Conservation (phyloP, 2,888 invertebrate genomes). For the Patella pellucida region DNA sequence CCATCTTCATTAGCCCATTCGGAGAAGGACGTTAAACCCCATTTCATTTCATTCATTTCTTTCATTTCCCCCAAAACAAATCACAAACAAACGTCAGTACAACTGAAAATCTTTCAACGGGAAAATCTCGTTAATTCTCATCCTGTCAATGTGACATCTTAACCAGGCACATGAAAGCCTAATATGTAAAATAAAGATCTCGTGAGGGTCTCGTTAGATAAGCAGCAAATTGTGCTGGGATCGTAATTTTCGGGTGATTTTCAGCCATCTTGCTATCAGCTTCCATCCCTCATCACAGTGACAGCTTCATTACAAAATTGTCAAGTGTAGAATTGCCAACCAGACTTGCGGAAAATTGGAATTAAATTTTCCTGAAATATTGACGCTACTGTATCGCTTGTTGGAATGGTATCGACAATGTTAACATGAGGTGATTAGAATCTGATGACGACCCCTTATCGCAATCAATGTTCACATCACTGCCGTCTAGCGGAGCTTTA, state of each 20-base stretch:
- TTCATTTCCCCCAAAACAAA: too few relatives aligned
- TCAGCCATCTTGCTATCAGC: background rate
- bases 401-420: background rate
- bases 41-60: too few relatives aligned
- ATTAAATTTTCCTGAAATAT: slow-evolving; percentile 46
- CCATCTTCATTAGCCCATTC: too few relatives aligned
- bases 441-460: slow-evolving; percentile 8
- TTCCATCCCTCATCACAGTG: slow-evolving; percentile 28
- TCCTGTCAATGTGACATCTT: slow-evolving; percentile 9
- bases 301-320: slow-evolving; percentile 45
- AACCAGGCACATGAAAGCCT: slow-evolving; percentile 7
- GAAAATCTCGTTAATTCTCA: slow-evolving; percentile 10
- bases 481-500: background rate
- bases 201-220: slow-evolving; percentile 6
- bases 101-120: slow-evolving; percentile 9
- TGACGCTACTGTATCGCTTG: slow-evolving; percentile 29
- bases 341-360: slow-evolving; percentile 46
- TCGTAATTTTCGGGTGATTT: slow-evolving; percentile 11
- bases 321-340: slow-evolving; percentile 43
- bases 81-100: background rate
- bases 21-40: too few relatives aligned
- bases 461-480: slow-evolving; percentile 6
- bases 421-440: background rate
- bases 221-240: slow-evolving; percentile 9
- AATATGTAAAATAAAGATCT: slow-evolving; percentile 11